These are phyloP conservation scores for Chrysodeixis includens DNA, from an alignment of 2,888 invertebrate genomes.

Conservation along the genomic window DNA sequence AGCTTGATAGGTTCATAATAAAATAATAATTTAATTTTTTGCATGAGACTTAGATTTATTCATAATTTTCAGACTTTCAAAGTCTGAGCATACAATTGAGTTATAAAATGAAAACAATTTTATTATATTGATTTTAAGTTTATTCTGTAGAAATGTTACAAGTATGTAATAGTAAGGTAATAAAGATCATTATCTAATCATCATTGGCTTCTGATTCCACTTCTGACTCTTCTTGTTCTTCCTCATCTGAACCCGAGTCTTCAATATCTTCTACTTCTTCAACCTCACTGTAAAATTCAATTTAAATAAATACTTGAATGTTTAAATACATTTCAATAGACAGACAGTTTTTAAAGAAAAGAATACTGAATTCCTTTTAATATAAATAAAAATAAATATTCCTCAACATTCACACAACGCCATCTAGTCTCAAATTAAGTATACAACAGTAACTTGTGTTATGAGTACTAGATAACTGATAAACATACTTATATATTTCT, in stretches of 20 bases:
- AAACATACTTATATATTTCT: too few relatives aligned
- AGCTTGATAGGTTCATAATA: constrained; percentile 25
- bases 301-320: constrained; percentile 37
- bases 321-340: neutral
- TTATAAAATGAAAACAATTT: neutral
- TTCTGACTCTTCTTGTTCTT: constrained; percentile 39
- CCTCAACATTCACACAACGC: too few relatives aligned
- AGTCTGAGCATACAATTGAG: neutral
- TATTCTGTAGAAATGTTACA: constrained; percentile 54
- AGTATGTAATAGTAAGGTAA: constrained; percentile 43
- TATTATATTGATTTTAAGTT: constrained; percentile 24
- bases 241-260: constrained; percentile 23
- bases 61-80: neutral
- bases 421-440: too few relatives aligned
- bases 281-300: constrained; percentile 55
- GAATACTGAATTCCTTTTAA: too few relatives aligned
- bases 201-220: constrained; percentile 35
- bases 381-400: too few relatives aligned
- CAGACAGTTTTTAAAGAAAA: too few relatives aligned
- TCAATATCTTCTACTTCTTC: constrained; percentile 23
- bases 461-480: too few relatives aligned
- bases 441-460: neutral
- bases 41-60: neutral
- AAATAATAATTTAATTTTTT: neutral
- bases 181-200: constrained; percentile 45